Percentiles rank a stretch among this genome's conserved stretches.
Conservation (phyloP, 2,113 vertebrate genomes). For the Pavo muticus region DNA sequence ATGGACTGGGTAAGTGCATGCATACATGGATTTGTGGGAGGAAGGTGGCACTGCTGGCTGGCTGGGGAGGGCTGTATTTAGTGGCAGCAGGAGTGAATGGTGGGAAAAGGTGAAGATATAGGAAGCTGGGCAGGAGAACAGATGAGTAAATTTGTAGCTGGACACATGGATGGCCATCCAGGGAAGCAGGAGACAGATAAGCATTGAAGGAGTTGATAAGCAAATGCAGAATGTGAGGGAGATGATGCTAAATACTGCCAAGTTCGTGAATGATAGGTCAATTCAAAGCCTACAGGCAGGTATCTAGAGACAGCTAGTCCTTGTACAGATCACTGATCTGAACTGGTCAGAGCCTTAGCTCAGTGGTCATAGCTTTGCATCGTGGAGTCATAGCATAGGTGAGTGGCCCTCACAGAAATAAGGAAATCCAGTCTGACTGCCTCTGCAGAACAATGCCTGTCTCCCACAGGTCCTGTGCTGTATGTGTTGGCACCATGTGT, state of each 20-base stretch:
- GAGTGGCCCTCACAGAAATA: not conserved
- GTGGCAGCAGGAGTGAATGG: not conserved
- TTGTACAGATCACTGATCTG: not conserved
- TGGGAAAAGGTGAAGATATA: not conserved
- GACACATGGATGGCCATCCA: not conserved
- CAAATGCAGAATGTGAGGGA: not conserved
- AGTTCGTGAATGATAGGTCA: not conserved
- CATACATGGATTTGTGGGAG: not conserved
- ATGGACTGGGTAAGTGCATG: not conserved
- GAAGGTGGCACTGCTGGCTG: not conserved
- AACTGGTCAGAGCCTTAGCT: not conserved
- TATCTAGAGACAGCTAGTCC: not conserved
- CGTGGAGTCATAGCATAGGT: accelerated
- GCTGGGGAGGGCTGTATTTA: not conserved
- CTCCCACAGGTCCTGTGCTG: not conserved
- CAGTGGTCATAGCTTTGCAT: not conserved
- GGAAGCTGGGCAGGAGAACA: not conserved
- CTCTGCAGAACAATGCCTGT: too few species aligned
- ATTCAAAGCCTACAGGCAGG: too few species aligned
- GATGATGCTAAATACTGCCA: not conserved
- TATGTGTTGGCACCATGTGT: not conserved
- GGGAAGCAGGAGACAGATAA: not conserved
- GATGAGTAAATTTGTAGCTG: not conserved
- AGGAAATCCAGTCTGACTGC: not conserved
- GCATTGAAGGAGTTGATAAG: not conserved